phyloP scores from a whole-genome alignment of 53 echinoderm and acorn worm genomes.

The Mesocentrotus franciscanus region DNA sequence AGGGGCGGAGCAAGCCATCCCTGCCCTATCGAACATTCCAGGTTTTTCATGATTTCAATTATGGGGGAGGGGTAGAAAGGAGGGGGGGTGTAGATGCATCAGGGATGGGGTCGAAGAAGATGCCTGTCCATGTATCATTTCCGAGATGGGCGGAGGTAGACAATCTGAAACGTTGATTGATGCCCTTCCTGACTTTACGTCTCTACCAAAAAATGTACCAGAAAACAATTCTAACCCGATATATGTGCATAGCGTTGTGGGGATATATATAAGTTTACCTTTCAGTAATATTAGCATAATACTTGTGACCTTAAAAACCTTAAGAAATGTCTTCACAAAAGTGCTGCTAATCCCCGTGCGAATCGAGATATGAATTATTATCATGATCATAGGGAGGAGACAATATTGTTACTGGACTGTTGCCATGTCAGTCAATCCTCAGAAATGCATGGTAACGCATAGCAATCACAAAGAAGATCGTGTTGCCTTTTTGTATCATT shows the following conservation, averaged over 20 bases:
- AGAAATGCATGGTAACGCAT: background rate
- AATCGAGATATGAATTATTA: no score
- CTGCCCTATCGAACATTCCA: no score
- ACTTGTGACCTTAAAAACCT: no score
- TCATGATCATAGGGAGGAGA: no score
- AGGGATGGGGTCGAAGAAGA: background rate
- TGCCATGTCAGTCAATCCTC: background rate
- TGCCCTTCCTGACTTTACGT: background rate
- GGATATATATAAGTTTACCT: no score
- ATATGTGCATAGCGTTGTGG: no score
- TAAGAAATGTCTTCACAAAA: no score
- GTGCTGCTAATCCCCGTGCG: no score
- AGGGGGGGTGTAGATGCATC: background rate
- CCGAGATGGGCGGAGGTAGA: slow-evolving; percentile 49
- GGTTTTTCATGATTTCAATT: background rate
- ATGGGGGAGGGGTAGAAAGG: background rate
- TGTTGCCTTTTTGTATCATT: background rate
- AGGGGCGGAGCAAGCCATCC: background rate
- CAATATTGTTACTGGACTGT: background rate
- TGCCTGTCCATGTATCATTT: background rate
- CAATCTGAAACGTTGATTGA: slow-evolving; percentile 13
- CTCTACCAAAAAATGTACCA: background rate
- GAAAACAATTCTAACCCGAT: background rate
- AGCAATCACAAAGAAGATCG: background rate
- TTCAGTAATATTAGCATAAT: no score